Evolutionary conservation across 2,888 invertebrate species (phyloP).

Genomic region (Erannis defoliaria): DNA sequence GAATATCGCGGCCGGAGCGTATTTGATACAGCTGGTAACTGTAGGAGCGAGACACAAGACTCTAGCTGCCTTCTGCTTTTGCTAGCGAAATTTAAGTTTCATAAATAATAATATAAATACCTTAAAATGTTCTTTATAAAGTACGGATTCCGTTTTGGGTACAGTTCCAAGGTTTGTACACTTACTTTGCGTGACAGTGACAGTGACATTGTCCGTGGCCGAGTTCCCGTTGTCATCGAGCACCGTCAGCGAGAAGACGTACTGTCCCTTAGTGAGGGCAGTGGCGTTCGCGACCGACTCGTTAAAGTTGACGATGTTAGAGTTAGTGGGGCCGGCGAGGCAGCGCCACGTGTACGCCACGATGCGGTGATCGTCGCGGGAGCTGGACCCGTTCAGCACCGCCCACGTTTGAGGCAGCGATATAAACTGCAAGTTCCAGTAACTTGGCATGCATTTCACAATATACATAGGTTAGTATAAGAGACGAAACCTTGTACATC

Average conservation of each 20-base stretch:
- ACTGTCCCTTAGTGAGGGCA: constrained; percentile 93
- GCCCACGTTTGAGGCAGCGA: constrained; percentile 94
- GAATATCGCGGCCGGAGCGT: too few species aligned
- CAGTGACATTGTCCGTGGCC: constrained; percentile 90
- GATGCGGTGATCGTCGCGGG: constrained; percentile 94
- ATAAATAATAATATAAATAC: too few species aligned
- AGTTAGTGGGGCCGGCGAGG: constrained; percentile 89
- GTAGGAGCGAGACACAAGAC: too few species aligned
- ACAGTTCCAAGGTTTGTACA: constrained; percentile 33
- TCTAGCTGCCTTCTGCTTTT: too few species aligned
- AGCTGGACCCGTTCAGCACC: constrained; percentile 92
- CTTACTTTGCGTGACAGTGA: constrained; percentile 95
- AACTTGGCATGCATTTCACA: constrained; percentile 4
- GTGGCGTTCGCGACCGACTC: constrained; percentile 92
- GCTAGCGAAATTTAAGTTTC: too few species aligned
- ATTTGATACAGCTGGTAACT: too few species aligned
- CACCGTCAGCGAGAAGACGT: constrained; percentile 93
- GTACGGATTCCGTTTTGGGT: background rate
- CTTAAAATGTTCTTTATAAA: too few species aligned
- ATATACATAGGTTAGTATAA: background rate
- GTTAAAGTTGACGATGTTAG: constrained; percentile 83
- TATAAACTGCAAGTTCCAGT: constrained; percentile 86
- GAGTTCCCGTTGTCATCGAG: constrained; percentile 94
- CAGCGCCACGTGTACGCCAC: constrained; percentile 95
- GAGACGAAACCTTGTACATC: too few species aligned